Conservation (phyloP, 2,113 vertebrate species). For the Chaetodon trifascialis region DNA sequence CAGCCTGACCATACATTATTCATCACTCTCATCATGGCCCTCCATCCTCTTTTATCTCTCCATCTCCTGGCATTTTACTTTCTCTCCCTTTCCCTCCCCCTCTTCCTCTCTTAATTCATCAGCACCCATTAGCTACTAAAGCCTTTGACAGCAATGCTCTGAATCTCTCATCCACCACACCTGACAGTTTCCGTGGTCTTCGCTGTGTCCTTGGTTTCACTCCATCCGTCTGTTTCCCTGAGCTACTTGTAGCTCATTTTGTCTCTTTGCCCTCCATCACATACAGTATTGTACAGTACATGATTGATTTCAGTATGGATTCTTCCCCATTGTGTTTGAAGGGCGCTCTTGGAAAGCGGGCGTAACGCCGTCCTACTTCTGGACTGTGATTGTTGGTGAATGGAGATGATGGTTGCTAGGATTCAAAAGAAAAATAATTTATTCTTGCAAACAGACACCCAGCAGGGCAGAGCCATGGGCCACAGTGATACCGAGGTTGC, state of each 20-base stretch:
- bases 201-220: slow-evolving; percentile 11
- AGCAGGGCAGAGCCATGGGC: slow-evolving; percentile 33
- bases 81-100: background rate
- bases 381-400: slow-evolving; percentile 1
- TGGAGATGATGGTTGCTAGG: slow-evolving; percentile 5
- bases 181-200: background rate
- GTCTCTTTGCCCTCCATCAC: background rate
- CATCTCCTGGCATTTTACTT: slow-evolving; percentile 59
- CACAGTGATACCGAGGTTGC: slow-evolving; percentile 40
- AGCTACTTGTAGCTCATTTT: slow-evolving; percentile 30
- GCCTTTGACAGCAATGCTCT: slow-evolving; percentile 35
- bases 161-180: slow-evolving; percentile 19
- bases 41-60: slow-evolving; percentile 69
- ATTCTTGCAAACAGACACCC: slow-evolving; percentile 52
- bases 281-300: background rate
- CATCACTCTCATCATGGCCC: slow-evolving; percentile 67
- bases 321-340: background rate
- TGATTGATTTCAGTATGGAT: slow-evolving; percentile 33
- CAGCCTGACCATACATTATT: slow-evolving; percentile 74
- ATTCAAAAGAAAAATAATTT: slow-evolving; percentile 46
- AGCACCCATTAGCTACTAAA: slow-evolving; percentile 53
- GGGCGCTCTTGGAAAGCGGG: slow-evolving; percentile 14
- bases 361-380: background rate
- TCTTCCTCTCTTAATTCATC: slow-evolving; percentile 53
- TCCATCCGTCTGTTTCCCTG: background rate